These are phyloP conservation scores for Manis pentadactyla DNA, from an alignment of 2,797 vertebrate species.

Conservation along the genomic window DNA sequence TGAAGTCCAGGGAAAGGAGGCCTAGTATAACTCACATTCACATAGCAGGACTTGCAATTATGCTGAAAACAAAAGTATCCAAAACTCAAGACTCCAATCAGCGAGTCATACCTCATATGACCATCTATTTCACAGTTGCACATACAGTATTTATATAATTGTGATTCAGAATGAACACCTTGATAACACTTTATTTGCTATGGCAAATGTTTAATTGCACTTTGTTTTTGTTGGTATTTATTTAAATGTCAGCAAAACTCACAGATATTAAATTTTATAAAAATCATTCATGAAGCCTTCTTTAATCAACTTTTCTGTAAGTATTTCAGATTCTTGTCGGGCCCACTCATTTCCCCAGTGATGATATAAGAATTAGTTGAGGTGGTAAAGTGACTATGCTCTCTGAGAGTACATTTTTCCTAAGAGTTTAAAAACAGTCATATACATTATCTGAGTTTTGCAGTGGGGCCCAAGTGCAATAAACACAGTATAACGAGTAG, in stretches of 20 bases:
- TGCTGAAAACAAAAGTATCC: background rate
- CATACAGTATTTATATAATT: background rate
- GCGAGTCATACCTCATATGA: background rate
- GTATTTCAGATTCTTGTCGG: constrained; percentile 57
- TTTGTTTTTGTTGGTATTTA: constrained; percentile 63
- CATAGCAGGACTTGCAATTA: background rate
- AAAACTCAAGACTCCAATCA: background rate
- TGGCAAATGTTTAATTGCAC: constrained; percentile 47
- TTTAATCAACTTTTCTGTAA: constrained; percentile 70
- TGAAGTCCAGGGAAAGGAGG: background rate
- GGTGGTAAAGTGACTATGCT: constrained; percentile 46
- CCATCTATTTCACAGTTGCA: background rate
- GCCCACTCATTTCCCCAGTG: constrained; percentile 30
- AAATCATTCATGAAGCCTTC: constrained; percentile 61
- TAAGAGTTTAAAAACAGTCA: constrained; percentile 52
- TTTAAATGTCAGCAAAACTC: constrained; percentile 66
- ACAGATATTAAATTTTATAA: constrained; percentile 60
- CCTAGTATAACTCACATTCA: background rate
- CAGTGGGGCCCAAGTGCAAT: background rate
- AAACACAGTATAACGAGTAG: constrained; percentile 41
- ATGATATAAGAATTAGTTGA: constrained; percentile 52
- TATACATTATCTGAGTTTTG: constrained; percentile 34
- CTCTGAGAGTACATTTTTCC: constrained; percentile 28
- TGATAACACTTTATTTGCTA: background rate
- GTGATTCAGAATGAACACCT: constrained; percentile 24